Conservation (phyloP, 2,113 vertebrate species). For the Bos taurus region ARS-UCD2.0 NC_037344.1:11368001-11368500, state of each 20-base stretch:
- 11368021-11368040: neutral
- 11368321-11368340: neutral
- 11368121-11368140: neutral
- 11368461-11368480: accelerated
- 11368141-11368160: neutral
- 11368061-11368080: neutral
- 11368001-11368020: neutral
- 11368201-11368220: neutral
- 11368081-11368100: neutral
- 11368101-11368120: neutral
- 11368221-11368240: neutral
- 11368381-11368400: too few species aligned
- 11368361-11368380: neutral
- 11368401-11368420: neutral
- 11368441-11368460: neutral
- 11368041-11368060: neutral
- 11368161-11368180: neutral
- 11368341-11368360: accelerated
- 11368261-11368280: neutral
- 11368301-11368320: neutral
- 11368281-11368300: neutral
- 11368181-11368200: neutral
- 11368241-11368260: neutral
- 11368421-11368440: neutral
- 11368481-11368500: neutral